Conservation (phyloP, 2,888 invertebrate species). For the Melangyna quadrimaculata region DNA sequence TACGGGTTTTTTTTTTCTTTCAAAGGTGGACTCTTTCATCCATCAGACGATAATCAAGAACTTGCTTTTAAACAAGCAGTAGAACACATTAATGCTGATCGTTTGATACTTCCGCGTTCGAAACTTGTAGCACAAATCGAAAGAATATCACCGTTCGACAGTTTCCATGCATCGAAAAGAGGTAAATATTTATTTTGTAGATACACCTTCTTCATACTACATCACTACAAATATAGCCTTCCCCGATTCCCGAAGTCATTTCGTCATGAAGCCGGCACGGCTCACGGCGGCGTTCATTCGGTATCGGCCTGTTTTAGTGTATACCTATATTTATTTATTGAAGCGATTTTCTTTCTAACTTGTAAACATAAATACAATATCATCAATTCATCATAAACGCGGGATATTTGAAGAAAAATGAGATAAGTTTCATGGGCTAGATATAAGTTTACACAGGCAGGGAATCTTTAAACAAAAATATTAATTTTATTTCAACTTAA, state of each 20-base stretch:
- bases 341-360: constrained; percentile 6
- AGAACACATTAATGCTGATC: constrained; percentile 92
- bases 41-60: constrained; percentile 92
- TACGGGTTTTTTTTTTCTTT: constrained; percentile 40
- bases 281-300: neutral
- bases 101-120: constrained; percentile 91
- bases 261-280: neutral
- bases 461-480: neutral
- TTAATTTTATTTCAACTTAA: neutral
- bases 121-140: constrained; percentile 94
- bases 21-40: constrained; percentile 93
- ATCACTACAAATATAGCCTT: neutral
- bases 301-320: neutral
- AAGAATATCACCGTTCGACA: constrained; percentile 94
- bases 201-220: neutral
- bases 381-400: neutral
- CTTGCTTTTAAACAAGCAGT: constrained; percentile 96
- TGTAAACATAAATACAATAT: constrained; percentile 3
- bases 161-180: constrained; percentile 96
- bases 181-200: constrained; percentile 83
- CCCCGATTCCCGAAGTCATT: neutral
- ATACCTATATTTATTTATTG: neutral
- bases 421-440: neutral
- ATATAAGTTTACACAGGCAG: neutral
- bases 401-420: neutral